Conservation (phyloP, 2,888 invertebrate species). For the Masnerella sp. region DNA sequence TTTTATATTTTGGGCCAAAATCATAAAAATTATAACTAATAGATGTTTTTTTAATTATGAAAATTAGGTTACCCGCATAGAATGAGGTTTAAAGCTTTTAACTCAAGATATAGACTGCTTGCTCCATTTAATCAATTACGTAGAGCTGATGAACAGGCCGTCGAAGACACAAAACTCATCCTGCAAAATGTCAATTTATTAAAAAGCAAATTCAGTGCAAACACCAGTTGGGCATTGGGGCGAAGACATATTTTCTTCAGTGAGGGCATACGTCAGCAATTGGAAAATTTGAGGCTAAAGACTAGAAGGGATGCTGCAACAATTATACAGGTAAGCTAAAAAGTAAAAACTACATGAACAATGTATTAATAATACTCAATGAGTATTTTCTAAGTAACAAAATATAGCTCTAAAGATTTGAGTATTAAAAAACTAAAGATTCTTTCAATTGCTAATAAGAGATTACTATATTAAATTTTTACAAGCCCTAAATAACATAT, state of each 20-base stretch:
- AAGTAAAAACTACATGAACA: background rate
- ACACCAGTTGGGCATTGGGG: slow-evolving; percentile 92
- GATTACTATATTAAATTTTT: too few relatives aligned
- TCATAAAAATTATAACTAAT: slow-evolving; percentile 36
- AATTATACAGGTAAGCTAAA: slow-evolving; percentile 81
- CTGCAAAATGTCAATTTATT: slow-evolving; percentile 84
- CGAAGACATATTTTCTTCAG: slow-evolving; percentile 96
- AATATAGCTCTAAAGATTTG: too few relatives aligned
- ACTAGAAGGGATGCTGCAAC: slow-evolving; percentile 89
- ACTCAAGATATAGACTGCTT: slow-evolving; percentile 89
- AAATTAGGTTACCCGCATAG: slow-evolving; percentile 90
- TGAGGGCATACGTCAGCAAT: slow-evolving; percentile 93
- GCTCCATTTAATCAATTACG: slow-evolving; percentile 86
- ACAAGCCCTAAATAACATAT: too few relatives aligned
- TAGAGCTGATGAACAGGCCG: slow-evolving; percentile 84
- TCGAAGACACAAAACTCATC: slow-evolving; percentile 87
- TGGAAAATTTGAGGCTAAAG: slow-evolving; percentile 89
- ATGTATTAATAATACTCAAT: too few relatives aligned
- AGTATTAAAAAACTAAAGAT: too few relatives aligned
- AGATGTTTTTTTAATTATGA: slow-evolving; percentile 42
- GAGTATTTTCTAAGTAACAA: too few relatives aligned
- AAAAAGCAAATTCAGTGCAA: slow-evolving; percentile 76
- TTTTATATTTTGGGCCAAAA: too few relatives aligned
- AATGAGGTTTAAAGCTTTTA: slow-evolving; percentile 96
- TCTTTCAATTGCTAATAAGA: too few relatives aligned